Percentiles rank a stretch among this genome's conserved stretches.
Evolutionary conservation across 2,888 invertebrate species (phyloP).

Genomic region (Perithous albicinctus): DNA sequence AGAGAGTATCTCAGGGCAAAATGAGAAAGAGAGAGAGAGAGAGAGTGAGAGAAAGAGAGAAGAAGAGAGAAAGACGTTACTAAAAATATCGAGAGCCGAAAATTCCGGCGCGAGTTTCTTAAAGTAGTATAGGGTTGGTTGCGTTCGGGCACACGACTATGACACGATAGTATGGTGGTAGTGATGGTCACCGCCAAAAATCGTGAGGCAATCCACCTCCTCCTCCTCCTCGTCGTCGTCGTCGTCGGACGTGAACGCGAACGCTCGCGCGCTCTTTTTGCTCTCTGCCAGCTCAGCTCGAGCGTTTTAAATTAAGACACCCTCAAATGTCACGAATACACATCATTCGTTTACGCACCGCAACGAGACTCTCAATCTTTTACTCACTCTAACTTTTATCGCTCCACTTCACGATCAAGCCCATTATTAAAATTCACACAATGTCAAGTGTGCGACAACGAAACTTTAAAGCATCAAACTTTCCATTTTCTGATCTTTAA

Average conservation of each 20-base stretch:
- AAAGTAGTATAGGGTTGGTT: neutral
- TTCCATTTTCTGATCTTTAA: too few relatives aligned
- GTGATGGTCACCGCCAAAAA: constrained; percentile 65
- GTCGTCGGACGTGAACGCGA: constrained; percentile 17
- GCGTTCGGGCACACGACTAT: constrained; percentile 20
- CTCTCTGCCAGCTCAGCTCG: constrained; percentile 60
- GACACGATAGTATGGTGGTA: constrained; percentile 33
- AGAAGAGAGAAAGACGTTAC: neutral
- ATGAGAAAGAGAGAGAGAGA: neutral
- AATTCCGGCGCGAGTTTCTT: constrained; percentile 44
- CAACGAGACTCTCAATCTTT: neutral
- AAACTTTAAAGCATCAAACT: too few relatives aligned
- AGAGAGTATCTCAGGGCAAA: neutral
- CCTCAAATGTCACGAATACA: constrained; percentile 81
- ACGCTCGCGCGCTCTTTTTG: constrained; percentile 28
- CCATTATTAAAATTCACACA: neutral
- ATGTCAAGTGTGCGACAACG: neutral
- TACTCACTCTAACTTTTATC: neutral
- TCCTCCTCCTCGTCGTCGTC: too few relatives aligned
- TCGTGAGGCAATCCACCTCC: constrained; percentile 67
- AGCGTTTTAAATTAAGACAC: constrained; percentile 83
- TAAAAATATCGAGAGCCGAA: constrained; percentile 58
- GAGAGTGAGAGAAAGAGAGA: too few relatives aligned
- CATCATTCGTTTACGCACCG: constrained; percentile 37
- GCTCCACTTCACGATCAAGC: too few relatives aligned